A percentile compares a stretch with the other conserved stretches of the same genome.
These are phyloP conservation scores for Microcebus tavaratra DNA, from an alignment of 2,113 vertebrate genomes.

Conservation along the genomic window DNA sequence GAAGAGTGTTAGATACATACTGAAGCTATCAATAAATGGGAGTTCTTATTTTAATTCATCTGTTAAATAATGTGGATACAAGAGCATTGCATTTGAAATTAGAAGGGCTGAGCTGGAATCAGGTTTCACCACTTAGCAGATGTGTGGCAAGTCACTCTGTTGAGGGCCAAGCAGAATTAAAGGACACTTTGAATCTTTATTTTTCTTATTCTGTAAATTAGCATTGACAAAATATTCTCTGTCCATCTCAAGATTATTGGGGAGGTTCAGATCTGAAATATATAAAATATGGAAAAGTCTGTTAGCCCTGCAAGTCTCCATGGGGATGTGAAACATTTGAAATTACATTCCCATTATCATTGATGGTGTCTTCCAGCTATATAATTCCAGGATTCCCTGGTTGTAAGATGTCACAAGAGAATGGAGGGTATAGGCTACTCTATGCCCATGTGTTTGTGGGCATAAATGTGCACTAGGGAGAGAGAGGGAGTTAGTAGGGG, in stretches of 20 bases:
- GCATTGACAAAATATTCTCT: neutral
- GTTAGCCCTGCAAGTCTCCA: neutral
- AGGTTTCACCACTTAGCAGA: neutral
- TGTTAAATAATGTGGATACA: neutral
- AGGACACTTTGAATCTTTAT: neutral
- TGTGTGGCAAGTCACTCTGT: neutral
- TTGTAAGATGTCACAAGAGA: neutral
- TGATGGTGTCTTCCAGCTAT: neutral
- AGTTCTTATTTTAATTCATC: neutral
- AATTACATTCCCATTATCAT: neutral
- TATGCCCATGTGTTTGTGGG: neutral
- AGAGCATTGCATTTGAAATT: neutral
- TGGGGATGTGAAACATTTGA: neutral
- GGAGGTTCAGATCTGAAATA: conserved; percentile 4
- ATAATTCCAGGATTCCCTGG: neutral
- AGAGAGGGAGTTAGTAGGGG: neutral
- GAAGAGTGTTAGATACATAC: neutral
- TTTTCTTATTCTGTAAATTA: neutral
- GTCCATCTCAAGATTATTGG: neutral
- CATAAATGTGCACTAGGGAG: fast-evolving
- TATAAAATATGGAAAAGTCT: neutral
- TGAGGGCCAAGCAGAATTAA: neutral
- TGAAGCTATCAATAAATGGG: neutral
- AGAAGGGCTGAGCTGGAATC: neutral
- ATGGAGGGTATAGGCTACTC: neutral